Evolutionary conservation across 2,888 invertebrate species (phyloP).

Genomic region (Macrosoma leucophasiata): DNA sequence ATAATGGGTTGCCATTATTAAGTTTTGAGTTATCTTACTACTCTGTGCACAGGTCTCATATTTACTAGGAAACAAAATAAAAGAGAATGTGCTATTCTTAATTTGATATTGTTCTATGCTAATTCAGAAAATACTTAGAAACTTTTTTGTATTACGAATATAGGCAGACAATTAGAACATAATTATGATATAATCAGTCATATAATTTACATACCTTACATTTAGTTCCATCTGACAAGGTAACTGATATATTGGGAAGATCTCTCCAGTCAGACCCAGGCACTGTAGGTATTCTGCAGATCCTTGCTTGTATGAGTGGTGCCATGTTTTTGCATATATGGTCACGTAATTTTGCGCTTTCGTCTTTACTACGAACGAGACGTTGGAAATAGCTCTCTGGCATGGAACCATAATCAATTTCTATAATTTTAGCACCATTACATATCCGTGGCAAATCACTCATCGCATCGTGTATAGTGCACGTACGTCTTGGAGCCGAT

Average conservation of each 20-base stretch:
- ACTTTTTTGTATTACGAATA: not conserved
- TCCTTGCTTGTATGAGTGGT: constrained; percentile 84
- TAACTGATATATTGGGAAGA: constrained; percentile 84
- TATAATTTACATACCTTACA: constrained; percentile 59
- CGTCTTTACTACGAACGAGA: constrained; percentile 77
- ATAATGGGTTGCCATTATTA: too few relatives aligned
- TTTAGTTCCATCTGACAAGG: constrained; percentile 81
- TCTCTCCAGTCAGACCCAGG: constrained; percentile 92
- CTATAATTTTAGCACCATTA: constrained; percentile 81
- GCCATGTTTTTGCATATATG: constrained; percentile 92
- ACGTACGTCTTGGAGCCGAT: constrained; percentile 84
- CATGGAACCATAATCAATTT: constrained; percentile 83
- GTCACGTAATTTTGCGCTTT: constrained; percentile 77
- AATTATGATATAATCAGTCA: too few relatives aligned
- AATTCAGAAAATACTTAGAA: too few relatives aligned
- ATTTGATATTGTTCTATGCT: too few relatives aligned
- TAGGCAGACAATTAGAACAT: not conserved
- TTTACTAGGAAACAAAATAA: too few relatives aligned
- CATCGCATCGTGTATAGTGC: constrained; percentile 88
- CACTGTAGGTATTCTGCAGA: constrained; percentile 82
- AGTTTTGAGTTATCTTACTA: too few relatives aligned
- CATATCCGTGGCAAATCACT: constrained; percentile 85
- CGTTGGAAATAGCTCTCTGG: constrained; percentile 86
- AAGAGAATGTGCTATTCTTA: too few relatives aligned
- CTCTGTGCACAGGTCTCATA: too few relatives aligned